Base-by-base conservation (phyloP, 2,888 invertebrate species). In the Lithosia quadra region DNA sequence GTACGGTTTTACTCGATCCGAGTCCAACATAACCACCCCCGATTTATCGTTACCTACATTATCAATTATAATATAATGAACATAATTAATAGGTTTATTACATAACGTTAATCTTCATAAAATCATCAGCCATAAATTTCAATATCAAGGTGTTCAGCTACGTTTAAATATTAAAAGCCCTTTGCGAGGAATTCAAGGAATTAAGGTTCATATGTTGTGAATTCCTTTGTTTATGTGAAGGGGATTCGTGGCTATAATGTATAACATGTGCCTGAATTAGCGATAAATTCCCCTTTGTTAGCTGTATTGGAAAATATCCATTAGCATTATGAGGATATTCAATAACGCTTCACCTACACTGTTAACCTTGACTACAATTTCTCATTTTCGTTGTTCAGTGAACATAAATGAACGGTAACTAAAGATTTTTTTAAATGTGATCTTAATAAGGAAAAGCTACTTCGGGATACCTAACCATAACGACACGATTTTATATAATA, bases 121-220 rank as follows among this genome's bases (percentile, higher is more conserved):
- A 66, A 9, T 56, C 18, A 61, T 28, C 28, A 22, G 13, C 10
- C 2, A 53, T 18, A 49, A 62, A 24, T 64, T 24, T 21, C 33
- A 68, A 68, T 69, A 65, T 13, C 34, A 28, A 49, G 36, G 53
- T 55, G 53, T 60, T 49, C 18, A 58, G 11, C 15, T 43, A 39
- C 24, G 22, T 43, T 65, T 13, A 56, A 34, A 65, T 61, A 49
- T 61, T 64, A 43, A 68, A 68, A 64, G 28, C 59, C 21, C 34
- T 68, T 78, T 78, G 69, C 68, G 68, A 56, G 63, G 58, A 53
- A 68, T 60, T 60, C 36, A 15, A 61, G 58, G 62, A 65, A 62
- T 65, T 34, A 55, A 39, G 62, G 36, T 59, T 65, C 39, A 56
- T 53, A 61, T 61, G 60, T 61, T 62, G 56, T 22, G 36, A 65